These are phyloP conservation scores for Prorops nasuta DNA, from an alignment of 1,140 invertebrate genomes.

Conservation along the genomic window DNA sequence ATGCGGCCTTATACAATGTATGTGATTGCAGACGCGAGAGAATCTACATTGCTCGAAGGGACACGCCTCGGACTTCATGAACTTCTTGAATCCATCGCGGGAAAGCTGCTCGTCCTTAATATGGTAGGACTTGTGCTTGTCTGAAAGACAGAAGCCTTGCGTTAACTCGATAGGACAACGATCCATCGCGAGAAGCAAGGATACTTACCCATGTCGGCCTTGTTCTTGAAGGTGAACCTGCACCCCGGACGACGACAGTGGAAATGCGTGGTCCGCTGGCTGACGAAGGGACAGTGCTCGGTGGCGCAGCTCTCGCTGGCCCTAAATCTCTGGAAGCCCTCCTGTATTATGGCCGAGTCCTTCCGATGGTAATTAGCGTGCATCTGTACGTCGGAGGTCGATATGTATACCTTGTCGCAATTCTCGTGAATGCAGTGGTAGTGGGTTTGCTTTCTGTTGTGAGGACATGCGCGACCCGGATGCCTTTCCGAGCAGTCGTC, in stretches of 20 bases:
- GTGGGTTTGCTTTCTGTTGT: constrained; percentile 96
- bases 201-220: constrained; percentile 95
- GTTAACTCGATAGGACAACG: background rate
- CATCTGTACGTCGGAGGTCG: constrained; percentile 98
- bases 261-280: constrained; percentile 97
- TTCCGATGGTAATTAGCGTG: constrained; percentile 98
- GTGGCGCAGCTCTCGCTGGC: constrained; percentile 90
- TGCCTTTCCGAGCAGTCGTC: constrained; percentile 87
- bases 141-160: constrained; percentile 58
- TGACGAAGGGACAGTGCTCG: constrained; percentile 84
- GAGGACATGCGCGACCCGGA: constrained; percentile 70
- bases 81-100: constrained; percentile 97
- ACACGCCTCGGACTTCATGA: constrained; percentile 95
- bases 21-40: constrained; percentile 94
- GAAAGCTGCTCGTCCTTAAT: constrained; percentile 95
- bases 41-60: constrained; percentile 89
- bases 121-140: constrained; percentile 98
- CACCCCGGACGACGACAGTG: constrained; percentile 89
- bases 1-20: constrained; percentile 93
- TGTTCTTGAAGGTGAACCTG: constrained; percentile 97
- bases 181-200: background rate
- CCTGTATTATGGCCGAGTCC: constrained; percentile 95
- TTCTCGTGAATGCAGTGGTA: constrained; percentile 96
- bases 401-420: constrained; percentile 97
- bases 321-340: constrained; percentile 89